Evolutionary conservation across 2,888 invertebrate genomes (phyloP).

Genomic region (Sepiola atlantica): DNA sequence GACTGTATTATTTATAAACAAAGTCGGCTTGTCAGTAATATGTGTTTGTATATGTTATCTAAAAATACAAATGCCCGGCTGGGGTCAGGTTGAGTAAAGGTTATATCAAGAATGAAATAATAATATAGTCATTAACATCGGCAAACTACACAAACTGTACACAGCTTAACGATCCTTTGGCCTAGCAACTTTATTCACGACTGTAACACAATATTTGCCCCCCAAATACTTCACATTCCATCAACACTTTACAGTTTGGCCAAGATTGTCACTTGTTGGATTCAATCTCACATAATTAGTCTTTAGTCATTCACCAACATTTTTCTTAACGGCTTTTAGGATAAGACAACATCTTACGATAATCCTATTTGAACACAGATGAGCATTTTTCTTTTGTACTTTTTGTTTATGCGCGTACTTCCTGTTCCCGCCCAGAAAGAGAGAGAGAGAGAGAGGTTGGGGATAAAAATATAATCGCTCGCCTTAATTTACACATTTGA

Average conservation of each 20-base stretch:
- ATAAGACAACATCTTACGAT: background rate
- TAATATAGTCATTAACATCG: constrained; percentile 25
- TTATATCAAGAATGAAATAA: background rate
- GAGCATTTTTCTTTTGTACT: no score
- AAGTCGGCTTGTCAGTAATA: background rate
- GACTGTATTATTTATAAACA: background rate
- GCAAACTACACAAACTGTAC: background rate
- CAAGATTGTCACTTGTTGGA: background rate
- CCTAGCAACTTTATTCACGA: background rate
- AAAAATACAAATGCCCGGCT: background rate
- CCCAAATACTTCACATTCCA: constrained; percentile 22
- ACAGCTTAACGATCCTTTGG: background rate
- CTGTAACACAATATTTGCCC: constrained; percentile 24
- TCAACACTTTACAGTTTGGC: background rate
- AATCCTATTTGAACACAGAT: background rate
- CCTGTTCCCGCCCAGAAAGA: no score
- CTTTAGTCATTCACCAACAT: background rate
- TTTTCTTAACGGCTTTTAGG: background rate
- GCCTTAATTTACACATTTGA: no score
- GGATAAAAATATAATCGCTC: no score
- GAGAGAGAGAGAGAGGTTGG: no score
- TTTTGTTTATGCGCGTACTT: no score
- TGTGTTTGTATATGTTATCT: background rate
- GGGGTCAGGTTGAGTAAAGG: background rate
- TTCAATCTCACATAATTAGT: background rate